Percentiles rank a stretch among this genome's conserved stretches.
phyloP scores from a whole-genome alignment of 2,113 vertebrate species.

The Eublepharis macularius region DNA sequence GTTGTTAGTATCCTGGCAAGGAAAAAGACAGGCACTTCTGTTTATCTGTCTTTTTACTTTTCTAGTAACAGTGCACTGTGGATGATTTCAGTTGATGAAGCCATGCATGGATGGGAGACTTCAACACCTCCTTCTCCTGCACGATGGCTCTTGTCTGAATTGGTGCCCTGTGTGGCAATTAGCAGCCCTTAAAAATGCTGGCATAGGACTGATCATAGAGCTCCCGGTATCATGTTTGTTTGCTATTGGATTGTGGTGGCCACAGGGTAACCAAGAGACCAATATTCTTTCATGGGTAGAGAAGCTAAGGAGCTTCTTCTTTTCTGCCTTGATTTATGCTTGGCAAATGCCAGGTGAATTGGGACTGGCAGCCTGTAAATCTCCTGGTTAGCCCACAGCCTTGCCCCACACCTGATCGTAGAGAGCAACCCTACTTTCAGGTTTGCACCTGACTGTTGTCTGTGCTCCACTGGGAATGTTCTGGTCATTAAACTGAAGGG shows the following conservation, averaged over 20 bases:
- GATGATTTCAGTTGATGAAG: no score
- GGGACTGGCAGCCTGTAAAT: background rate
- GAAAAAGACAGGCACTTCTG: no score
- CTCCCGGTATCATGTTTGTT: no score
- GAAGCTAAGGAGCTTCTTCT: background rate
- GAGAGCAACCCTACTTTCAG: background rate
- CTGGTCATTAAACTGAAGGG: background rate
- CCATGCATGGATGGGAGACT: no score
- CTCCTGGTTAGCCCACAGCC: background rate
- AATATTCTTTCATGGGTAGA: background rate
- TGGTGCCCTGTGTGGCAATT: no score
- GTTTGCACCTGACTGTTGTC: background rate
- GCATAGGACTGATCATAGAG: no score
- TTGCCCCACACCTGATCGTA: background rate
- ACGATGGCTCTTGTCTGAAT: no score
- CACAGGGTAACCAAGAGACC: background rate
- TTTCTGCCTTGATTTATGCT: background rate
- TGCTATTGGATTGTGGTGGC: background rate
- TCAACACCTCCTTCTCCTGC: no score
- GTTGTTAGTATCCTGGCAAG: no score
- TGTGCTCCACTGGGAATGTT: background rate
- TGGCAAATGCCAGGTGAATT: background rate
- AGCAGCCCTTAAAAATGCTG: no score
- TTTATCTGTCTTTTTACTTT: no score
- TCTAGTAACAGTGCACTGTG: no score